phyloP scores from a whole-genome alignment of 2,888 invertebrate species.

The Morinoia aosen region DNA sequence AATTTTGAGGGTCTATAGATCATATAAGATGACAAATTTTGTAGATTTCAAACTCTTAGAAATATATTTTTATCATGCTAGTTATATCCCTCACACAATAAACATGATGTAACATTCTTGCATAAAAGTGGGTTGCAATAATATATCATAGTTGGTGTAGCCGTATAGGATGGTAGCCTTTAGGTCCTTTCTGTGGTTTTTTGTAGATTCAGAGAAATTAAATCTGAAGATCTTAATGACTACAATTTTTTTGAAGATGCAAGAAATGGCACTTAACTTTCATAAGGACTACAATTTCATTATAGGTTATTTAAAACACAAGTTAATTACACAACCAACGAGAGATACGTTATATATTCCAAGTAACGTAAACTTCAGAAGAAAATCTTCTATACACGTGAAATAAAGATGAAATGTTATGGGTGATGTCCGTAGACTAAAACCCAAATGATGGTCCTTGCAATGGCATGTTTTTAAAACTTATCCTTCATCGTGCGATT shows the following conservation, averaged over 20 bases:
- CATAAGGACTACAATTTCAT: background rate
- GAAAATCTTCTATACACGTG: background rate
- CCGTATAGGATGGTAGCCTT: too few relatives aligned
- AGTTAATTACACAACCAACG: background rate
- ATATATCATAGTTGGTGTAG: too few relatives aligned
- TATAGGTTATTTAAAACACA: background rate
- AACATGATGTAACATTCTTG: too few relatives aligned
- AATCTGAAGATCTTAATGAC: background rate
- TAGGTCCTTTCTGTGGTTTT: too few relatives aligned
- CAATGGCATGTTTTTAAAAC: background rate
- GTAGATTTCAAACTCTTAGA: too few relatives aligned
- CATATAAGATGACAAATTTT: too few relatives aligned
- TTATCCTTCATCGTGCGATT: background rate
- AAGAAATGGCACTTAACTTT: background rate
- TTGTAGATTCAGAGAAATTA: too few relatives aligned
- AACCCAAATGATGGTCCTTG: background rate
- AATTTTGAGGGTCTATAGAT: too few relatives aligned
- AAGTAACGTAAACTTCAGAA: background rate
- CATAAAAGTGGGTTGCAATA: too few relatives aligned
- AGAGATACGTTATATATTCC: background rate
- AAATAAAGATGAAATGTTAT: background rate
- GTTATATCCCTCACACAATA: too few relatives aligned
- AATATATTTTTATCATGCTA: too few relatives aligned
- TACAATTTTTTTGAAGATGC: background rate
- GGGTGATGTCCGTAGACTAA: background rate